These are phyloP conservation scores for Acanthosepion esculentum DNA, from an alignment of 2,888 invertebrate species.

Conservation along the genomic window DNA sequence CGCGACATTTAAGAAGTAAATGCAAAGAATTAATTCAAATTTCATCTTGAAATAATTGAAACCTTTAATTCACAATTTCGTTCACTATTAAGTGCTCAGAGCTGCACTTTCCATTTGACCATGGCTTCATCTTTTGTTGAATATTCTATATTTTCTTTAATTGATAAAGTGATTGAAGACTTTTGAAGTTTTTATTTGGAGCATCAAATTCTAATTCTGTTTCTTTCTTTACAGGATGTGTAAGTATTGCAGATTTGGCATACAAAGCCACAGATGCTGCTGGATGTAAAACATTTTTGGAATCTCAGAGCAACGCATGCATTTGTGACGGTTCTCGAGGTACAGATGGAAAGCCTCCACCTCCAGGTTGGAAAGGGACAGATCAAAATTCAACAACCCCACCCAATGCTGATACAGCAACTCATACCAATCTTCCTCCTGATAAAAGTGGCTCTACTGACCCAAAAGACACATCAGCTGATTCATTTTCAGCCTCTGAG, in stretches of 20 bases:
- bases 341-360: neutral
- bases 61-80: too few species aligned
- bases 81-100: too few species aligned
- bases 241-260: neutral
- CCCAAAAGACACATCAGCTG: neutral
- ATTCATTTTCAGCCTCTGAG: neutral
- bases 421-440: neutral
- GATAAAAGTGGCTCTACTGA: neutral
- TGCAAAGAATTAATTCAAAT: too few species aligned
- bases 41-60: too few species aligned
- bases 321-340: neutral
- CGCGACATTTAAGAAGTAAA: too few species aligned
- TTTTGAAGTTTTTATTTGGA: too few species aligned
- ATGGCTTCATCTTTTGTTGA: too few species aligned
- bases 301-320: neutral
- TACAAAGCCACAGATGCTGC: constrained; percentile 15
- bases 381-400: neutral
- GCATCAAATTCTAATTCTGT: too few species aligned
- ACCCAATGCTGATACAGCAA: neutral
- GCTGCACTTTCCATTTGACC: too few species aligned
- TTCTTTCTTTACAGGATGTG: constrained; percentile 1
- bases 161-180: too few species aligned
- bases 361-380: neutral
- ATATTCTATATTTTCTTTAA: too few species aligned
- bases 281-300: neutral